A percentile compares a stretch with the other conserved stretches of the same genome.
These are phyloP conservation scores for Neolamprologus tretocephalus DNA, from an alignment of 2,113 vertebrate genomes.

Conservation along the genomic window DNA sequence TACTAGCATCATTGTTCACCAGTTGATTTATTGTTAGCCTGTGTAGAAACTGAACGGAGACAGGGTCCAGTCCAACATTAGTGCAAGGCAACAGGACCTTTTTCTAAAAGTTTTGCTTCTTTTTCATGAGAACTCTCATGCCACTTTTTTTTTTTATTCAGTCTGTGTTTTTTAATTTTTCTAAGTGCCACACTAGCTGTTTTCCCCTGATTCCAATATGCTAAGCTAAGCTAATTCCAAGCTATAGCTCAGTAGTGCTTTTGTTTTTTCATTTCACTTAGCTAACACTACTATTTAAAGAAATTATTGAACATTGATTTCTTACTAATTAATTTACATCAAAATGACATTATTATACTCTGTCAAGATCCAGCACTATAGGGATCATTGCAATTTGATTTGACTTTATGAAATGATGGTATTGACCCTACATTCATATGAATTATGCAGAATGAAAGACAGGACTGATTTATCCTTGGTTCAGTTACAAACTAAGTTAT, in stretches of 20 bases:
- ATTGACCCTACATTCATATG: not conserved
- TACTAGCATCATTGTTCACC: not conserved
- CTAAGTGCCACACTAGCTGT: not conserved
- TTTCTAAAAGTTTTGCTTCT: not conserved
- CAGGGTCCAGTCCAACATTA: not conserved
- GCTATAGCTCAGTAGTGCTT: not conserved
- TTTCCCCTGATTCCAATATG: not conserved
- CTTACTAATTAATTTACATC: not conserved
- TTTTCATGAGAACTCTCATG: not conserved
- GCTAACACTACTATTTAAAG: not conserved
- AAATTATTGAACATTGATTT: not conserved
- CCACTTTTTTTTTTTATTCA: not conserved
- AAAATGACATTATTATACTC: not conserved
- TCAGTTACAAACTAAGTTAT: not conserved
- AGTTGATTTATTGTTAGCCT: not conserved
- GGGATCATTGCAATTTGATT: not conserved
- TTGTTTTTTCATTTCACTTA: not conserved
- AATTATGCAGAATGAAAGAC: not conserved
- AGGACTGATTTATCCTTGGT: not conserved
- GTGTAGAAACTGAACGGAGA: not conserved
- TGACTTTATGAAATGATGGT: not conserved
- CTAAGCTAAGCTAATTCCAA: not conserved
- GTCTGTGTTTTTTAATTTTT: not conserved
- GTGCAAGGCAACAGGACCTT: not conserved
- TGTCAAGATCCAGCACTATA: not conserved